Conservation (phyloP, 2,888 invertebrate species). For the Poecilus cupreus region DNA sequence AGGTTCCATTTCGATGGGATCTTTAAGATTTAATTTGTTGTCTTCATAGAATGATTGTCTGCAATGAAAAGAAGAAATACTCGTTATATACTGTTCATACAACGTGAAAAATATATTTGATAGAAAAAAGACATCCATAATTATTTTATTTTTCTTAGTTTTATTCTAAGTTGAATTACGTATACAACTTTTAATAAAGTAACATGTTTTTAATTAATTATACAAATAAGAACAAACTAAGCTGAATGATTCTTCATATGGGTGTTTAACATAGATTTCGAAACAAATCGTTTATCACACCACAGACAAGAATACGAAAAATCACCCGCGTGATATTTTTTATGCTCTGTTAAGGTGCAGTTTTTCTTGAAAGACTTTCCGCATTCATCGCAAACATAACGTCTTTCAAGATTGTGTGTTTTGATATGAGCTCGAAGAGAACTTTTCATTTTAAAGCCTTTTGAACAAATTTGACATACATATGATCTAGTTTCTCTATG, state of each 20-base stretch:
- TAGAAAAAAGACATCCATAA: neutral
- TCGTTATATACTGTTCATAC: constrained; percentile 25
- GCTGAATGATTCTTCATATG: constrained; percentile 57
- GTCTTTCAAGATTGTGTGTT: constrained; percentile 71
- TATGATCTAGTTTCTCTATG: constrained; percentile 66
- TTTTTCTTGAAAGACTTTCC: constrained; percentile 76
- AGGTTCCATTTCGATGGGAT: constrained; percentile 60
- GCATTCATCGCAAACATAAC: constrained; percentile 74
- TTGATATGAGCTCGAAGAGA: constrained; percentile 72
- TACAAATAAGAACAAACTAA: neutral
- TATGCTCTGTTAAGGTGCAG: constrained; percentile 76
- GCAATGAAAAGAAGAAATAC: constrained; percentile 54
- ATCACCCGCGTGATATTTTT: constrained; percentile 75
- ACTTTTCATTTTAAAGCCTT: constrained; percentile 72
- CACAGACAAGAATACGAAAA: constrained; percentile 64
- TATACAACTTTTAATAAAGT: neutral
- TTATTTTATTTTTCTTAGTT: constrained; percentile 13
- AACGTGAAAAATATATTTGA: constrained; percentile 10
- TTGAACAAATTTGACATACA: constrained; percentile 71
- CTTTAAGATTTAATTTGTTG: constrained; percentile 50
- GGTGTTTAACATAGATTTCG: constrained; percentile 50
- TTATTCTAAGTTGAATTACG: constrained; percentile 11
- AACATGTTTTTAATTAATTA: neutral
- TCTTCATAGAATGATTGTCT: constrained; percentile 52
- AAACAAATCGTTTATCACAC: constrained; percentile 58